Evolutionary conservation across 1,140 invertebrate genomes (phyloP).

Genomic region (Rhyacophila brunnea): DNA sequence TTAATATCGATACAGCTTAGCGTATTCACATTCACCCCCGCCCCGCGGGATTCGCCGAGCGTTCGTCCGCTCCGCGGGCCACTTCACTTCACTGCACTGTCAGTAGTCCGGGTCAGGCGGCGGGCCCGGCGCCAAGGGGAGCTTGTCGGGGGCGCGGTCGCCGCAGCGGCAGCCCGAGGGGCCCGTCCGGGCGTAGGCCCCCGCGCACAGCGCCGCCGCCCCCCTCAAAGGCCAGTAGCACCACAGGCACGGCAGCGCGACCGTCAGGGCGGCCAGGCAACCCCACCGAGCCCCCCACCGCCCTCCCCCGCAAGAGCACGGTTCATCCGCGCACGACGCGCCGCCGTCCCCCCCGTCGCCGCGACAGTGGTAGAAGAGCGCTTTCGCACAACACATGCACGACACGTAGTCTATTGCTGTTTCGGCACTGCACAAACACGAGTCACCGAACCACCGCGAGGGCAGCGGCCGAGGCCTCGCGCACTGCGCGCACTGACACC

Average conservation of each 20-base stretch:
- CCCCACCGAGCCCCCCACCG: slow-evolving; percentile 72
- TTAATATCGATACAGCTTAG: slow-evolving; percentile 30
- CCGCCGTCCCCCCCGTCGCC: slow-evolving; percentile 64
- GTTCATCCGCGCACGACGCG: slow-evolving; percentile 76
- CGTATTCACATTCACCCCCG: slow-evolving; percentile 20
- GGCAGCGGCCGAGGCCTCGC: slow-evolving; percentile 80
- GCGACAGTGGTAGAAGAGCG: slow-evolving; percentile 87
- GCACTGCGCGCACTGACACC: slow-evolving; percentile 85
- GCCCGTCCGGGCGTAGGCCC: slow-evolving; percentile 75
- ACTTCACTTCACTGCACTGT: slow-evolving; percentile 35
- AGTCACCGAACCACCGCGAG: slow-evolving; percentile 83
- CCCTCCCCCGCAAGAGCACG: slow-evolving; percentile 77
- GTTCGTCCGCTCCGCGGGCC: slow-evolving; percentile 51
- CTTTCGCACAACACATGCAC: slow-evolving; percentile 92
- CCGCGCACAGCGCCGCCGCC: slow-evolving; percentile 74
- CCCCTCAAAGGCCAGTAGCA: slow-evolving; percentile 90
- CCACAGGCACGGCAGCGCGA: slow-evolving; percentile 83
- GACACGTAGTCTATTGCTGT: slow-evolving; percentile 83
- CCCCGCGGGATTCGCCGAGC: slow-evolving; percentile 20
- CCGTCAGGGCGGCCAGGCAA: slow-evolving; percentile 75
- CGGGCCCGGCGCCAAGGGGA: slow-evolving; percentile 44
- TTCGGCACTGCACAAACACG: slow-evolving; percentile 83
- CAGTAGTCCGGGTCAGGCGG: slow-evolving; percentile 41
- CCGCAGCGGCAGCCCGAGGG: slow-evolving; percentile 65
- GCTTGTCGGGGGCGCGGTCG: slow-evolving; percentile 42